Base-by-base conservation (phyloP, 2,797 vertebrate genomes). In the Phalloptychus januarius region DNA sequence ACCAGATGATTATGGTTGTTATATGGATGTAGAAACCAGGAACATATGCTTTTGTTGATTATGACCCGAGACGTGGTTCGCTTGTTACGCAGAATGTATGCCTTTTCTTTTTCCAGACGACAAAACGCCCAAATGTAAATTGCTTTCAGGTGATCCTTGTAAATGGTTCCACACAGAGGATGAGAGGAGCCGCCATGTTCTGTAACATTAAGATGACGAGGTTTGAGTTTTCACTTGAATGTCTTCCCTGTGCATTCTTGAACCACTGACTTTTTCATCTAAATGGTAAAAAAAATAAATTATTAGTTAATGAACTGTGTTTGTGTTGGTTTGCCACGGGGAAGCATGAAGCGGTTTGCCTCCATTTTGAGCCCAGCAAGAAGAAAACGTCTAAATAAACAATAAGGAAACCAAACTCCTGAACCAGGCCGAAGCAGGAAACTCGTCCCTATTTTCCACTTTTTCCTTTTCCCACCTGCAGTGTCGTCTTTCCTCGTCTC, bases 191-290 rank as follows among this genome's bases (percentile, higher is more conserved):
- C 78, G 73, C 71, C 61, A 71, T 78, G 74, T 83, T 79, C 78
- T 77, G 79, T 83, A 82, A 58, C 48, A 80, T 79, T 77, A 70
- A 75, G 84, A 79, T 81, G 65, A 79, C 56, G 79, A 79, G 72
- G 84, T 80, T 83, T 63, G 76, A 76, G 69, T 75, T 85, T 74
- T 85, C 84, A 75, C 75, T 83, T 92, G 87, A 85, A 86, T 86
- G 90, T 92, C 85, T 92, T 93, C 86, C 90, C 84, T 94, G 93
- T 95, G 94, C 89, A 93, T 94, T 91, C 90, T 91, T 83, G 89
- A 94, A 95, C 93, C 94, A 94, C 94, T 94, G 93, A 95, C 92
- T 94, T 95, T 95, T 95, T 94, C 93, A 94, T 95, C 92, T 94
- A 94, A 94, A 92, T 91, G 91, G 89, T 89, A 89, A 92, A 91